Base-by-base conservation (phyloP, 2,113 vertebrate genomes). In the Podocnemis expansa region DNA sequence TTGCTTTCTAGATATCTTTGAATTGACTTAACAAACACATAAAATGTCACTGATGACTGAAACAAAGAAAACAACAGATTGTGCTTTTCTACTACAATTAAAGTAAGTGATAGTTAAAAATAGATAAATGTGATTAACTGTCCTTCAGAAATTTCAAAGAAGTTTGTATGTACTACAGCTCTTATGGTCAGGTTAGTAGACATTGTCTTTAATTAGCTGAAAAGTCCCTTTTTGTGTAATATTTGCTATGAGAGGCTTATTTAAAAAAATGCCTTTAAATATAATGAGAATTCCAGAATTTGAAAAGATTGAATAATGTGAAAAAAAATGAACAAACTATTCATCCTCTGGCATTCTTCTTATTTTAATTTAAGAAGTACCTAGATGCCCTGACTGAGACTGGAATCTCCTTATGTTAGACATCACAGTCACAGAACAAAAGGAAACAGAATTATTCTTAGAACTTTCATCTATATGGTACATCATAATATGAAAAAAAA, bases 31-130 rank as follows among this genome's bases (percentile, higher is more conserved):
- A 81, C 7, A 47, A 93, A 78, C 2, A 41, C 19, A 83, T 76
- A 38, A 56, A 14, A 81, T 52, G 80, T 88, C 45, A 78, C 34
- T 85, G 60, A 80, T 85, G 80, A 81, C 83, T 80, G 84, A 85
- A 85, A 73, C 47, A 90, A 85, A 81, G 60, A 73, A 60, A 85
- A 93, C 55, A 85, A 93, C 55, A 85, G 70, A 78, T 70, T 82
- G 41, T 63, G 47, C 31, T 89, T n/a, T 89, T 73, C 84, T 80
- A 79, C 88, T 52, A 73, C 60, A 89, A 87, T 49, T 24, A 21
- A 6, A 67, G 2, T n/a, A 88, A 60, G 52, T 82, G 6, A 58
- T 67, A 52, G 86, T 55, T 19, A 58, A 45, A 80, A 55, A 54
- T 38, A 5, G 54, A 13, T 41, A 89, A 8, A 16, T 75, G 79